Evolutionary conservation across 2,113 vertebrate genomes (phyloP).

Genomic region (Tragelaphus imberbis): DNA sequence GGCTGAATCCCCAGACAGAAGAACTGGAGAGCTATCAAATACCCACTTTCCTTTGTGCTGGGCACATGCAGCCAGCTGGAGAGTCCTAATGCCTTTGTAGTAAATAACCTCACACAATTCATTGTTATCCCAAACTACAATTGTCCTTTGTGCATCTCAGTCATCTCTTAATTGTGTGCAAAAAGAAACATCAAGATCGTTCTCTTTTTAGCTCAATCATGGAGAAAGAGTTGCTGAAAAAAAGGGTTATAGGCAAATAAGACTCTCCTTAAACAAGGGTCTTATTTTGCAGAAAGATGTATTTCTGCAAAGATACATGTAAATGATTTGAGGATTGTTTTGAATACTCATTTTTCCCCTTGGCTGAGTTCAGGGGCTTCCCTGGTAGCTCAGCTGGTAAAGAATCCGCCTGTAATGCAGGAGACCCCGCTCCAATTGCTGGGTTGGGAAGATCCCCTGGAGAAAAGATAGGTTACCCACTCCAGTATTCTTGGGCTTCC

Average conservation of each 20-base stretch:
- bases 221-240: neutral
- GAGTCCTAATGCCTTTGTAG: neutral
- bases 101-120: conserved; percentile 25
- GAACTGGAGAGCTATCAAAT: conserved; percentile 57
- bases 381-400: neutral
- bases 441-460: neutral
- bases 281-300: neutral
- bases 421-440: rapidly evolving
- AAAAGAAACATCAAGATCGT: neutral
- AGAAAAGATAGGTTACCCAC: neutral
- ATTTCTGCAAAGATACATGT: neutral
- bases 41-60: conserved; percentile 40
- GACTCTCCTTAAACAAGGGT: neutral
- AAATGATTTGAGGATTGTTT: neutral
- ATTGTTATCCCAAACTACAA: neutral
- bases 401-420: neutral
- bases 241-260: neutral
- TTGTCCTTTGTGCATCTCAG: neutral
- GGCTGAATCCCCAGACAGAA: conserved; percentile 51
- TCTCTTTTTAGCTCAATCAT: conserved; percentile 8
- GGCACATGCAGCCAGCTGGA: neutral
- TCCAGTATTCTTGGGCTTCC: neutral
- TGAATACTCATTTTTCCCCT: neutral
- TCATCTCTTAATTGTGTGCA: neutral
- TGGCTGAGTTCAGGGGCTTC: neutral